Percentiles rank a stretch among this genome's conserved stretches.
phyloP scores from a whole-genome alignment of 2,888 invertebrate genomes.

The Rhorus exstirpatorius region DNA sequence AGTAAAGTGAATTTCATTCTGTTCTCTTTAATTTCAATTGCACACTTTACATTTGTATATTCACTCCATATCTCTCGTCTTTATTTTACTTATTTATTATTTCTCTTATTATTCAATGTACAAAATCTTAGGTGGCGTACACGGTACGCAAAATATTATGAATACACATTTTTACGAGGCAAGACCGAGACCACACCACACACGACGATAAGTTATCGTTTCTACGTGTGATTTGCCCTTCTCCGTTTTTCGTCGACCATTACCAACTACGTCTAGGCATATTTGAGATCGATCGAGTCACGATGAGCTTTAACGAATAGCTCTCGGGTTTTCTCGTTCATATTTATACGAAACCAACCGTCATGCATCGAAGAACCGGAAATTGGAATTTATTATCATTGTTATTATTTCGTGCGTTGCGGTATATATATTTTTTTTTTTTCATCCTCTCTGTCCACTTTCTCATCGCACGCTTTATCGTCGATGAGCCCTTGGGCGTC shows the following conservation, averaged over 20 bases:
- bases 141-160: conserved; percentile 79
- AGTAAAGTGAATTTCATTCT: conserved; percentile 3
- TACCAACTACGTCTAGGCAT: conserved; percentile 52
- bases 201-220: conserved; percentile 21
- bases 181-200: conserved; percentile 16
- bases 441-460: neutral
- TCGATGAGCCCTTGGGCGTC: conserved; percentile 31
- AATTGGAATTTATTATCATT: conserved; percentile 14
- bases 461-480: conserved; percentile 22
- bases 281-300: conserved; percentile 61
- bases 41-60: conserved; percentile 20
- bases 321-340: conserved; percentile 35
- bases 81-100: conserved; percentile 20
- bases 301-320: conserved; percentile 13
- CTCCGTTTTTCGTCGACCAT: conserved; percentile 57
- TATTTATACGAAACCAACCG: conserved; percentile 27
- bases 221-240: conserved; percentile 25
- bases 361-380: conserved; percentile 49
- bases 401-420: conserved; percentile 2
- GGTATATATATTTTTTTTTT: neutral
- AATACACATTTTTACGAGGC: conserved; percentile 34
- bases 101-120: conserved; percentile 77
- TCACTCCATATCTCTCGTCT: neutral
- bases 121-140: conserved; percentile 80
- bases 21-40: conserved; percentile 37